These are phyloP conservation scores for Solen grandis DNA, from an alignment of 1,140 invertebrate genomes.

Conservation along the genomic window DNA sequence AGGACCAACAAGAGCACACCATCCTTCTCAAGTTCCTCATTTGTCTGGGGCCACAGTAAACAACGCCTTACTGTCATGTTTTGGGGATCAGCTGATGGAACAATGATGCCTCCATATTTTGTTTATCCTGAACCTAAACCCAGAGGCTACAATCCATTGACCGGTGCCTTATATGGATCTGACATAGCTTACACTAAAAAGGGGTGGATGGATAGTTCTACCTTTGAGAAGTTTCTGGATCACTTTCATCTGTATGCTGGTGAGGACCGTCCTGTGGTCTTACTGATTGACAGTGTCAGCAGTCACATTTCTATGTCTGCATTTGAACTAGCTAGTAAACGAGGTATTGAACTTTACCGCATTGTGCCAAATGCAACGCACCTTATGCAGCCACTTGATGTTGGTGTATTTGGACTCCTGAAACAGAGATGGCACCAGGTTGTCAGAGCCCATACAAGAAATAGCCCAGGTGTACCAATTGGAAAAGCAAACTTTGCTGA, in stretches of 20 bases:
- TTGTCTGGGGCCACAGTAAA: slow-evolving; percentile 16
- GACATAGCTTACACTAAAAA: slow-evolving; percentile 50
- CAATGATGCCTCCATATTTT: slow-evolving; percentile 44
- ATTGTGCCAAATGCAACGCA: slow-evolving; percentile 59
- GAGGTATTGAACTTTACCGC: slow-evolving; percentile 47
- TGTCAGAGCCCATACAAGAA: slow-evolving; percentile 37
- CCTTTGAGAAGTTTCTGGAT: slow-evolving; percentile 51
- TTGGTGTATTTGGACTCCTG: slow-evolving; percentile 50
- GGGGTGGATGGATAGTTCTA: slow-evolving; percentile 46
- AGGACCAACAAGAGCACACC: neutral
- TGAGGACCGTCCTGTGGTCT: slow-evolving; percentile 45
- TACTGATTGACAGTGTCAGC: slow-evolving; percentile 55
- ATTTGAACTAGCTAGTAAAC: slow-evolving; percentile 23
- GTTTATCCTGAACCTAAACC: slow-evolving; percentile 20
- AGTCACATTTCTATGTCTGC: slow-evolving; percentile 20
- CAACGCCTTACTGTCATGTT: slow-evolving; percentile 24
- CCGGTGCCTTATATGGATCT: neutral
- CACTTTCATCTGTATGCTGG: slow-evolving; percentile 52
- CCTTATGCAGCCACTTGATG: slow-evolving; percentile 58
- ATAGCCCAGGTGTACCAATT: slow-evolving; percentile 39
- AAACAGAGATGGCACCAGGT: slow-evolving; percentile 47
- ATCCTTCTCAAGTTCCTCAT: slow-evolving; percentile 6
- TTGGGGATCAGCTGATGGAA: slow-evolving; percentile 5
- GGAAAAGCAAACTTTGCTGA: slow-evolving; percentile 55
- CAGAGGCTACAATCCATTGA: slow-evolving; percentile 12